Base-by-base conservation (phyloP, 2,888 invertebrate species). In the Trisateles emortualis region DNA sequence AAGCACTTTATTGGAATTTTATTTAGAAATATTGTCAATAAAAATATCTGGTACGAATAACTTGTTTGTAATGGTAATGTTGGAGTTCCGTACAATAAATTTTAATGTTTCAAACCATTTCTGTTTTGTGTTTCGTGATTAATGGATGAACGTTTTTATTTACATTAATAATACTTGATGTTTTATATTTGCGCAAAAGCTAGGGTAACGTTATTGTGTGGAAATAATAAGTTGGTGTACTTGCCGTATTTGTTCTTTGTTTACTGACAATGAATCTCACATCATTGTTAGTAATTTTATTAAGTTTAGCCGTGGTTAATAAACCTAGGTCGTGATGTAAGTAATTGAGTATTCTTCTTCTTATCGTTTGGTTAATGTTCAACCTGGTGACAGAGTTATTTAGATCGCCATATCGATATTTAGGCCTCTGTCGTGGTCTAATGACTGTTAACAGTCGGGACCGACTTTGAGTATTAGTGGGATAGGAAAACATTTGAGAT, bases 31-130 rank as follows among this genome's bases (percentile, higher is more conserved):
- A 77, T 77, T 72, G 68, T 55, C 68, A 68, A 72, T 80, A 79
- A 76, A n/a, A 84, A 76, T 79, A 79, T 76, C 62, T 69, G 54
- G 55, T 66, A 59, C 47, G 66, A 51, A 70, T 76, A 74, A 72
- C 65, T 69, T 61, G 69, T 80, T 73, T 66, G 62, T 51, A 66
- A 67, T 72, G 64, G 68, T 68, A 69, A 67, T 63, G 60, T 65
- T 64, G 55, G 59, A 66, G 61, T 65, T 71, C 68, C 57, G 61
- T 69, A 50, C 59, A 58, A 70, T 70, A 67, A 72, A 75, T 74
- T 67, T 65, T 39, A 58, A 66, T 60, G 54, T 46, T 59, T 48
- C 66, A 55, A 60, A 62, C 52, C 54, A 17, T 61, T 64, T 58
- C 68, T 63, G 57, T 64, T 63, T 72, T 67, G 52, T 67, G 42